Conservation (phyloP, 2,113 vertebrate species). For the Sprattus sprattus region DNA sequence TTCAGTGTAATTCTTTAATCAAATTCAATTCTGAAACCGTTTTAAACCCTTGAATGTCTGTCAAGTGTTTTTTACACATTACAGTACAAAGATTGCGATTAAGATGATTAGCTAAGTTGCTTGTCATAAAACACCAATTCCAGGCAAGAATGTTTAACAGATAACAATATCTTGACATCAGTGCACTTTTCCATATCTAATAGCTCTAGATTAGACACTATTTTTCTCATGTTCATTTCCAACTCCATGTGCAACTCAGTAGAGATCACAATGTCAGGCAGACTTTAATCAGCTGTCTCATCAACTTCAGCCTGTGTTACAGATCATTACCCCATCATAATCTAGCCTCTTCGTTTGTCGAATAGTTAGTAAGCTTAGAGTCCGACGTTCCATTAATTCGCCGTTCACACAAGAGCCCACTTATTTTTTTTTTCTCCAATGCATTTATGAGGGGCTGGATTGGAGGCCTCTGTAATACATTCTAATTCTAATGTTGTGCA, state of each 20-base stretch:
- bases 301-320: background rate
- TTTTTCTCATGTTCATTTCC: background rate
- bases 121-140: background rate
- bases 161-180: background rate
- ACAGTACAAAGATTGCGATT: background rate
- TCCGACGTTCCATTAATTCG: background rate
- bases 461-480: background rate
- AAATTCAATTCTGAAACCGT: background rate
- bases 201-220: background rate
- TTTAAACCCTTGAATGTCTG: background rate
- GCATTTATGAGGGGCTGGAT: background rate
- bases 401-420: background rate
- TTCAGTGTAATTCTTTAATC: background rate
- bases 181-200: background rate
- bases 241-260: background rate
- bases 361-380: background rate
- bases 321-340: background rate
- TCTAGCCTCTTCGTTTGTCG: background rate
- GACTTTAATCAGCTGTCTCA: constrained; percentile 1
- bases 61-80: background rate
- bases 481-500: constrained; percentile 4
- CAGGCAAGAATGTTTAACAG: background rate
- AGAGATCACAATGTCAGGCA: background rate
- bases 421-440: background rate
- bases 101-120: background rate